Conservation (phyloP, 2,888 invertebrate genomes). For the Aethes cnicana region DNA sequence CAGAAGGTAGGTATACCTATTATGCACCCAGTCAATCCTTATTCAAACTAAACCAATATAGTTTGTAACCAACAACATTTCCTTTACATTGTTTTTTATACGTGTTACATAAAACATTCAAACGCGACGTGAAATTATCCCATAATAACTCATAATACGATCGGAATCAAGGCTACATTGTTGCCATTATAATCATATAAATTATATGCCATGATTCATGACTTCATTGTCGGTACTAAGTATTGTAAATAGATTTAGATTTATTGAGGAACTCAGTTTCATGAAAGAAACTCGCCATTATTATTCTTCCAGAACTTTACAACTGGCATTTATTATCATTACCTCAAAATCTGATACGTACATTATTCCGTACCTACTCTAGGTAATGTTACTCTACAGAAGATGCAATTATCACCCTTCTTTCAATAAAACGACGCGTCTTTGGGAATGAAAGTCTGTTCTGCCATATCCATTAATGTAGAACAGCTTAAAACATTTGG, state of each 20-base stretch:
- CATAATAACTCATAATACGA: no score
- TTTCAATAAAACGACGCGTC: no score
- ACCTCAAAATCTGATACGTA: constrained; percentile 20
- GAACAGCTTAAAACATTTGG: no score
- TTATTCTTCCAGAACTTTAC: constrained; percentile 12
- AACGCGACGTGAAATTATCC: no score
- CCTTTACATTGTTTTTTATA: not conserved
- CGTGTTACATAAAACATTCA: not conserved
- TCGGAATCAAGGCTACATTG: no score
- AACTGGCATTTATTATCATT: constrained; percentile 17
- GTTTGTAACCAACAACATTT: constrained; percentile 3
- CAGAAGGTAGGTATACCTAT: constrained; percentile 2
- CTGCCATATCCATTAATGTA: no score
- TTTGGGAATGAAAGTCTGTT: no score
- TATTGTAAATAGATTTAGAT: not conserved
- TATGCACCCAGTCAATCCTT: constrained; percentile 16
- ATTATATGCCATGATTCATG: not conserved
- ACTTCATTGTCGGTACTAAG: not conserved
- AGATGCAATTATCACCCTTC: no score
- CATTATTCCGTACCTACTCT: no score
- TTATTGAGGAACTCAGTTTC: constrained; percentile 16
- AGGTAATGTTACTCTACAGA: no score
- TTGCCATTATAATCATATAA: no score
- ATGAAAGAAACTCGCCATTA: constrained; percentile 20
- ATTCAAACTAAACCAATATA: constrained; percentile 13